A percentile compares a stretch with the other conserved stretches of the same genome.
Evolutionary conservation across 2,888 invertebrate species (phyloP).

Genomic region (Amorpha juglandis): DNA sequence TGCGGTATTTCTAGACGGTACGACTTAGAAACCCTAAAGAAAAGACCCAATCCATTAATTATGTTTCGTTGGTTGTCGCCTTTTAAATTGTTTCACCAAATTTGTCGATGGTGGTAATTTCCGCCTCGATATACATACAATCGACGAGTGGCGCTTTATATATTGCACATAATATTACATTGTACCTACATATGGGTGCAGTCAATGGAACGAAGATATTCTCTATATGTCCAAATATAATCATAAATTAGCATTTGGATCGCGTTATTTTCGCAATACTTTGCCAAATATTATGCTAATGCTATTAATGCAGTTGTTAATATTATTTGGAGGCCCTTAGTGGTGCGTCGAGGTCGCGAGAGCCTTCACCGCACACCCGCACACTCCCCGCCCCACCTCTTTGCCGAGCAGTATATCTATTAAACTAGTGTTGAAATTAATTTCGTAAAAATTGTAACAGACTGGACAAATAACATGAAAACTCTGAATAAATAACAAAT

Average conservation of each 20-base stretch:
- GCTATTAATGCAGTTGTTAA: not conserved
- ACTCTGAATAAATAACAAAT: constrained; percentile 19
- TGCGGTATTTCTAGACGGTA: too few relatives aligned
- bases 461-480: constrained; percentile 3
- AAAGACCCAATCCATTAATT: too few relatives aligned
- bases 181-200: not conserved
- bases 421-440: constrained; percentile 22
- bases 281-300: constrained; percentile 9
- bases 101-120: too few relatives aligned
- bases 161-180: not conserved
- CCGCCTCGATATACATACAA: too few relatives aligned
- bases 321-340: constrained; percentile 40
- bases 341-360: constrained; percentile 49
- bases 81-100: too few relatives aligned
- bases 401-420: not conserved
- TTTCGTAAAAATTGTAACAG: constrained; percentile 24
- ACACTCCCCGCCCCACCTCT: not conserved
- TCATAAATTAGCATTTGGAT: constrained; percentile 14
- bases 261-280: constrained; percentile 10
- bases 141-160: too few relatives aligned
- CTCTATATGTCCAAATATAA: not conserved
- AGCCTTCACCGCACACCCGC: constrained; percentile 5
- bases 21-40: too few relatives aligned
- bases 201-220: not conserved
- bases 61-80: too few relatives aligned